Base-by-base conservation (phyloP, 2,113 vertebrate species). In the Rhineura floridana region DNA sequence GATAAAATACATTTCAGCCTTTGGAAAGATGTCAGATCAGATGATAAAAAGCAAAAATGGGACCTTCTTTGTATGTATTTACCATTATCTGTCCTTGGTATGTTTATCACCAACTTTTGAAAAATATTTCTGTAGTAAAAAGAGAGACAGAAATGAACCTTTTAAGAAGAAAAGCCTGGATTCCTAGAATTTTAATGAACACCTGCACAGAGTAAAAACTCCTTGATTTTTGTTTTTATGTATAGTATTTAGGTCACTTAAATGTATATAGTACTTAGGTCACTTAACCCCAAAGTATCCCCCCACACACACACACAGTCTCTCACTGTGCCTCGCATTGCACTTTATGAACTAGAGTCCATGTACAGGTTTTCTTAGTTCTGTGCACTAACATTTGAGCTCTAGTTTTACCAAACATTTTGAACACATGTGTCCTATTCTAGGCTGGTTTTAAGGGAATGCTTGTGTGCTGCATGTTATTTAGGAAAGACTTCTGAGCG, bases 391-490 rank as follows among this genome's bases (percentile, higher is more conserved):
- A 1, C 0, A 3, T 0, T 36, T 62, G 9, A 33, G 62, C 5
- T 81, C 67, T 17, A 5, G 30, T 9, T 0, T 4, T 6, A 8
- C 1, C 33, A 0, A 65, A 0, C n/a, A n/a, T 52, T 0, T 50
- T 78, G 44, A 77, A 50, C 28, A 50, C 46, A 3, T 50, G 88
- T 81, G 93, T 33, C 28, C 78, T 94, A 91, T 94, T 94, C 90
- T 93, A 94, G 92, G 0, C 19, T 36, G 1, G 50, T 79, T 88
- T 81, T 84, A 63, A 84, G 92, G 82, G 82, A 85, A 1, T 15
- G 75, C 91, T 87, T 77, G 65, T 88, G 11, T 48, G 84, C 84
- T 63, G 39, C 28, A 81, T 59, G 87, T 88, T 50, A 2, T 87
- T 89, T 81, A 83, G 78, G 70, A 90, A 80, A 72, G 88, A 83